A percentile compares a stretch with the other conserved stretches of the same genome.
phyloP scores from a whole-genome alignment of 2,888 invertebrate genomes.

The Ecliptopera silaceata region DNA sequence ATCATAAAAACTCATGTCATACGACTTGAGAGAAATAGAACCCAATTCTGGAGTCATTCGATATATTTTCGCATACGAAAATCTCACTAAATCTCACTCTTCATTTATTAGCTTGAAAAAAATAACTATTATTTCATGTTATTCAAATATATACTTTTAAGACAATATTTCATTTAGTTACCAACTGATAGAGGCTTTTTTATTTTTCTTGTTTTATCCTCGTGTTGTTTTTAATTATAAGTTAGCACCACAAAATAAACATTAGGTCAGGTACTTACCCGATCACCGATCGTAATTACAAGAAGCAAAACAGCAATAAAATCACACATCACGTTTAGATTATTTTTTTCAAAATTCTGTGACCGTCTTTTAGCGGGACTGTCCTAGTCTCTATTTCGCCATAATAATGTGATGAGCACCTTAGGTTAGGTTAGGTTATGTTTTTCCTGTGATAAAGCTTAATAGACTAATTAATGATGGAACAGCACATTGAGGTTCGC shows the following conservation, averaged over 20 bases:
- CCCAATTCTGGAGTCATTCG: conserved; percentile 42
- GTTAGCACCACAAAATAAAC: not conserved
- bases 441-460: too few relatives aligned
- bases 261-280: not conserved
- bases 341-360: not conserved
- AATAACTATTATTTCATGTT: not conserved
- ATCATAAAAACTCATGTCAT: conserved; percentile 44
- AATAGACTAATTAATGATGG: too few relatives aligned
- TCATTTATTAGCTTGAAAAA: too few relatives aligned
- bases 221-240: not conserved
- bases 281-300: not conserved
- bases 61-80: conserved; percentile 12
- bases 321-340: not conserved
- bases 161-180: too few relatives aligned
- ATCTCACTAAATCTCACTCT: not conserved
- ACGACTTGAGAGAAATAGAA: conserved; percentile 27
- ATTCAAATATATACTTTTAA: too few relatives aligned
- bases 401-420: too few relatives aligned
- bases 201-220: not conserved
- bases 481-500: too few relatives aligned
- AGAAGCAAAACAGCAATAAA: not conserved
- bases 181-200: not conserved
- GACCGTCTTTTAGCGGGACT: not conserved
- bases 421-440: too few relatives aligned
- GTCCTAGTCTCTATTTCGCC: too few relatives aligned